Base-by-base conservation (phyloP, 2,888 invertebrate genomes). In the Chironomus tentans region DNA sequence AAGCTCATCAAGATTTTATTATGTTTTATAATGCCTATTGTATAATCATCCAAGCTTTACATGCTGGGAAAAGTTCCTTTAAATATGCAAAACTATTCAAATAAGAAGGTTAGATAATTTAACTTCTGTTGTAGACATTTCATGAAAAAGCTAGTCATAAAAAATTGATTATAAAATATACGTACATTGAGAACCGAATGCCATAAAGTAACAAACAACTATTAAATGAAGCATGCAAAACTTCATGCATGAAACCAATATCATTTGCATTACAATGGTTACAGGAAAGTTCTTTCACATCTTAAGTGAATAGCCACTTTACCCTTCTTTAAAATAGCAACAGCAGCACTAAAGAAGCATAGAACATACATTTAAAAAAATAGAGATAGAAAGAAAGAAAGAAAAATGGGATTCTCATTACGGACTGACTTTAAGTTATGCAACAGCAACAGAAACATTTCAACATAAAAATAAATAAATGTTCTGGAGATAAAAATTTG, bases 151-250 rank as follows among this genome's bases (percentile, higher is more conserved):
- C 56, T 7, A n/a, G 56, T 65, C 21, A 21, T 65, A 21, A n/a
- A 65, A 24, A 22, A 65, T 62, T 18, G 22, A 65, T 18, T 22
- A 65, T 18, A 65, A 28, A 28, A 28, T 38, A 38, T 38, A 38
- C 38, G 38, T 38, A 38, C 38, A 50, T 50, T 50, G n/a, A 50
- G 13, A 15, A 7, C 5, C 2, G 18, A 56, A 56, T 15, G 4
- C 65, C 65, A 65, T 65, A 65, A 65, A 65, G 22, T 65, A 13
- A 13, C 22, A 24, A 65, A 24, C 13, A 18, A 24, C 13, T 65
- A 22, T 65, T 65, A 21, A 65, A 65, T 65, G 65, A 65, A 65
- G 65, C 65, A 65, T 65, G 65, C 65, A 65, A 22, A 65, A 65
- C 24, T 21, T 65, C 65, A 65, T 65, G 65, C 65, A 65, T 65